These are phyloP conservation scores for Falco columbarius DNA, from an alignment of 2,797 vertebrate genomes.

Conservation along the genomic window DNA sequence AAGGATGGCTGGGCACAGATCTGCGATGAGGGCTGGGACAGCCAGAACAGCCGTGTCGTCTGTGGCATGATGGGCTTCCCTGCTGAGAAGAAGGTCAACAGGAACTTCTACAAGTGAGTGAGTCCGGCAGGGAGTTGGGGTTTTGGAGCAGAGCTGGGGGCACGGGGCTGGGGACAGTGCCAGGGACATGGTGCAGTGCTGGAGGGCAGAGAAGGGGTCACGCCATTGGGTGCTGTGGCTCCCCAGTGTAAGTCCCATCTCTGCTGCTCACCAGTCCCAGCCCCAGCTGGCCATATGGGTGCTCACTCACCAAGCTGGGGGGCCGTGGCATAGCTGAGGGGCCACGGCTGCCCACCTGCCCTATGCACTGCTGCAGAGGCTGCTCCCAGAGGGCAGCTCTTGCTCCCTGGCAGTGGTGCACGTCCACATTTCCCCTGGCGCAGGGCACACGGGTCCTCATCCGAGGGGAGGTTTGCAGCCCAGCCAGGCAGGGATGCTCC, in stretches of 20 bases:
- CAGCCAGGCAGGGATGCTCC: neutral
- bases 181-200: neutral
- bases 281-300: neutral
- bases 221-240: neutral
- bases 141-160: neutral
- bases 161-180: fast-evolving
- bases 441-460: fast-evolving
- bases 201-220: neutral
- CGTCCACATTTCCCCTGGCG: fast-evolving
- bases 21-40: constrained; percentile 89
- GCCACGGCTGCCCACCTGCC: neutral
- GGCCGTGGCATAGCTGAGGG: fast-evolving
- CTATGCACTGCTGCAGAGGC: neutral
- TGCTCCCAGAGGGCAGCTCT: neutral
- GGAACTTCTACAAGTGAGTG: constrained; percentile 94
- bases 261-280: neutral
- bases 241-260: neutral
- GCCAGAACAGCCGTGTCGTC: constrained; percentile 88
- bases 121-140: neutral
- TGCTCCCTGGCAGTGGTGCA: neutral
- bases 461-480: fast-evolving
- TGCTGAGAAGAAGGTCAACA: constrained; percentile 90
- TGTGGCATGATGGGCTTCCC: constrained; percentile 98
- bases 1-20: constrained; percentile 89
- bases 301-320: fast-evolving